These are phyloP conservation scores for Microtus oregoni DNA, from an alignment of 2,113 vertebrate genomes.

Conservation along the genomic window DNA sequence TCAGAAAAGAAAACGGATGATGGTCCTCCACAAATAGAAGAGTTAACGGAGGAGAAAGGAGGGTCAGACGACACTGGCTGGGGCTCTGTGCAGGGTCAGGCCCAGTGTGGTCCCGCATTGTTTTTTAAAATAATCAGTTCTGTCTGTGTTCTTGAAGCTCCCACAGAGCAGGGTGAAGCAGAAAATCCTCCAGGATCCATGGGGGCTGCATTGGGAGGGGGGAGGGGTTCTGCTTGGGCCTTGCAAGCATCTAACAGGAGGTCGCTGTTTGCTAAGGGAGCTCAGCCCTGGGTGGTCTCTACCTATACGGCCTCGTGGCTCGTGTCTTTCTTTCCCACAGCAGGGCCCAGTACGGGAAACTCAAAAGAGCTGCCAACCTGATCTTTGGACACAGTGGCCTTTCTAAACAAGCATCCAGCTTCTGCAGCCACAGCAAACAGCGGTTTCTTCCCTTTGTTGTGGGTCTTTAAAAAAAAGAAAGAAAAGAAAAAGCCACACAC, in stretches of 20 bases:
- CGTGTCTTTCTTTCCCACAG: constrained; percentile 80
- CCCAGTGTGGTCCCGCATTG: constrained; percentile 67
- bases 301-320: constrained; percentile 58
- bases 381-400: constrained; percentile 65
- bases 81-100: constrained; percentile 13
- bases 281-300: constrained; percentile 83
- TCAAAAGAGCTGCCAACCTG: constrained; percentile 78
- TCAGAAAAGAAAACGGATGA: constrained; percentile 83
- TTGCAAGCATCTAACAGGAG: constrained; percentile 79
- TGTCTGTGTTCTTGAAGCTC: constrained; percentile 79
- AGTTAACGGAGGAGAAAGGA: constrained; percentile 41
- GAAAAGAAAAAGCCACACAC: constrained; percentile 45
- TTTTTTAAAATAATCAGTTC: constrained; percentile 84
- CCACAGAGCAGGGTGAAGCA: constrained; percentile 81
- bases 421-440: not conserved
- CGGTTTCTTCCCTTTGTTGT: constrained; percentile 67
- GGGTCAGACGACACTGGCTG: constrained; percentile 25
- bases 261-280: constrained; percentile 77
- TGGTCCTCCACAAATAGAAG: constrained; percentile 66
- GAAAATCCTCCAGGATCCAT: constrained; percentile 73
- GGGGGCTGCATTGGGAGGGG: constrained; percentile 65
- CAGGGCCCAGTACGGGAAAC: constrained; percentile 73
- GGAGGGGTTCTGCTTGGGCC: constrained; percentile 70
- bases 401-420: constrained; percentile 51
- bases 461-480: constrained; percentile 42